These are phyloP conservation scores for Epinephelus malabaricus DNA, from an alignment of 2,797 vertebrate genomes.

Conservation along the genomic window DNA sequence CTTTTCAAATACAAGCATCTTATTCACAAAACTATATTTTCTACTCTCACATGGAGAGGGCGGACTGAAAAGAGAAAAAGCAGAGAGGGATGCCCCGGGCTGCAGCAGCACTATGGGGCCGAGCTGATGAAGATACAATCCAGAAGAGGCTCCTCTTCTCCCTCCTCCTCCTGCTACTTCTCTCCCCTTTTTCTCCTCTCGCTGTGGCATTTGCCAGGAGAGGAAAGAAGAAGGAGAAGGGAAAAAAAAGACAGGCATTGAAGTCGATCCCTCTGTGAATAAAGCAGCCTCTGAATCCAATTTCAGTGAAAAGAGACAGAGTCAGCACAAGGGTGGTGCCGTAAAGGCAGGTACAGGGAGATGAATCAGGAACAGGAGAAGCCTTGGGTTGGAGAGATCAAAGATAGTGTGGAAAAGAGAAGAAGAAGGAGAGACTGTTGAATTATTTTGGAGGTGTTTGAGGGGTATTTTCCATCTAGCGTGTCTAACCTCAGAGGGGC, in stretches of 20 bases:
- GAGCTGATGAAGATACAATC: constrained; percentile 49
- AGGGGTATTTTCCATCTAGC: constrained; percentile 67
- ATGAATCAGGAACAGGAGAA: constrained; percentile 63
- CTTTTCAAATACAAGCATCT: neutral
- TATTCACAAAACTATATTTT: neutral
- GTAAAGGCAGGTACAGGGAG: constrained; percentile 51
- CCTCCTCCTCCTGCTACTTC: constrained; percentile 1
- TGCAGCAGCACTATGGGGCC: neutral
- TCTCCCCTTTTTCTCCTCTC: constrained; percentile 25
- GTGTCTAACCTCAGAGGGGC: constrained; percentile 66
- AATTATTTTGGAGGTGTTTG: constrained; percentile 69
- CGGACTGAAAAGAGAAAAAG: too few species aligned
- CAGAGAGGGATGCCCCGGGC: neutral
- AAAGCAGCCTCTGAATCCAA: constrained; percentile 63
- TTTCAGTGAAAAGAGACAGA: constrained; percentile 64
- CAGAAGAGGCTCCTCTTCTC: constrained; percentile 24
- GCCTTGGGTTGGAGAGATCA: constrained; percentile 66
- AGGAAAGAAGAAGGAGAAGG: constrained; percentile 22
- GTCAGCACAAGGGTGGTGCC: constrained; percentile 58
- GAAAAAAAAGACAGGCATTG: constrained; percentile 38
- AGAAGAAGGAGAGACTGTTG: constrained; percentile 55
- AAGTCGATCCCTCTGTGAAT: constrained; percentile 66
- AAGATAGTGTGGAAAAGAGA: constrained; percentile 58
- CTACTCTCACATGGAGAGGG: neutral
- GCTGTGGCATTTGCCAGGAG: constrained; percentile 51